These are phyloP conservation scores for Theristicus caerulescens DNA, from an alignment of 2,113 vertebrate genomes.

Conservation along the genomic window DNA sequence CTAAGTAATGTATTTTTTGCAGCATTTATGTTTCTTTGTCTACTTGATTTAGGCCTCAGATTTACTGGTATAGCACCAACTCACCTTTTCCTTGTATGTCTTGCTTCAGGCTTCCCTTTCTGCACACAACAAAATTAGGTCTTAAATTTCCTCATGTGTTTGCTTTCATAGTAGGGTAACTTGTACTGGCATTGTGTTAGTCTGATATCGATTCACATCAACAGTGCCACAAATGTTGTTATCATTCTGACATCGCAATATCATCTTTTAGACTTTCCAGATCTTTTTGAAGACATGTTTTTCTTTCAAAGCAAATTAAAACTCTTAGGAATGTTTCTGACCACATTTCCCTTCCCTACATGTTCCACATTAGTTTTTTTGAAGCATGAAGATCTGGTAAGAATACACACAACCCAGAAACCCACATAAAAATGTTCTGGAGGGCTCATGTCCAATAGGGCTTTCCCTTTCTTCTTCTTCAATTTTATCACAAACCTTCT, in stretches of 20 bases:
- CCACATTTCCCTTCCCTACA: background rate
- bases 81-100: background rate
- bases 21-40: background rate
- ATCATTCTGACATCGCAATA: background rate
- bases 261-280: background rate
- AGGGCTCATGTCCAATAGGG: fast-evolving
- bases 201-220: background rate
- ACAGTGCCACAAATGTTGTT: background rate
- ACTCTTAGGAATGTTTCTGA: background rate
- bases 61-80: background rate
- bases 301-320: background rate
- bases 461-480: background rate
- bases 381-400: background rate
- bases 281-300: background rate
- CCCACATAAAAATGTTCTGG: background rate
- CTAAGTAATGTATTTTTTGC: background rate
- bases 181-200: background rate
- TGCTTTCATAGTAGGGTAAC: background rate
- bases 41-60: background rate
- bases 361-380: background rate
- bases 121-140: background rate
- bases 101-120: background rate
- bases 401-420: background rate
- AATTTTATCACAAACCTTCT: background rate
- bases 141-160: background rate